phyloP scores from a whole-genome alignment of 1,140 invertebrate genomes.

The fruit fly (Drosophila melanogaster) region DNA sequence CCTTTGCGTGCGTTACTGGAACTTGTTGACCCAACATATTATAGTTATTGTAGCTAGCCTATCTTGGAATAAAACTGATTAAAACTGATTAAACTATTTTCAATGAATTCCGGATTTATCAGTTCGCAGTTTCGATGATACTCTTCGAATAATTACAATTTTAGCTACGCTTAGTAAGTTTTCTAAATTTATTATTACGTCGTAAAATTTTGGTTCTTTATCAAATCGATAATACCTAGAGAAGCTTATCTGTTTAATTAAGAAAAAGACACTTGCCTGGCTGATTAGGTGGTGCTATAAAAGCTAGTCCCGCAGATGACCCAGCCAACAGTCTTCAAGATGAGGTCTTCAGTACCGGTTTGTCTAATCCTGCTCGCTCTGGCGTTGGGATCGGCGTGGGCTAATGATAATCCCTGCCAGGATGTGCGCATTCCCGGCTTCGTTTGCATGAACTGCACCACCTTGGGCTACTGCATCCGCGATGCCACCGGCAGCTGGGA shows the following conservation, averaged over 20 bases:
- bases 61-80: background rate
- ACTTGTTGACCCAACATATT: conserved; percentile 23
- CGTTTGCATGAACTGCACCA: conserved; percentile 66
- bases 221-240: background rate
- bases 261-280: background rate
- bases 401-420: conserved; percentile 60
- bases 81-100: background rate
- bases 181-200: background rate
- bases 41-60: background rate
- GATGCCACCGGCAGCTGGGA: conserved; percentile 53
- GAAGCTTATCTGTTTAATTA: conserved; percentile 44
- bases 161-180: background rate
- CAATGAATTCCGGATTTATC: background rate
- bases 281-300: conserved; percentile 18
- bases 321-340: conserved; percentile 34
- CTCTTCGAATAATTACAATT: too few species aligned
- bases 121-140: background rate
- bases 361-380: conserved; percentile 8
- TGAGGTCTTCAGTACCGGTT: conserved; percentile 22
- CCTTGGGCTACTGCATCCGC: conserved; percentile 61
- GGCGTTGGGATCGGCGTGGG: background rate
- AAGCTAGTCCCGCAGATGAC: background rate
- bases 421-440: conserved; percentile 60
- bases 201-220: background rate
- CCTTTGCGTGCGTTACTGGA: conserved; percentile 33